phyloP scores from a whole-genome alignment of 2,797 vertebrate species.

The Neosalanx taihuensis region DNA sequence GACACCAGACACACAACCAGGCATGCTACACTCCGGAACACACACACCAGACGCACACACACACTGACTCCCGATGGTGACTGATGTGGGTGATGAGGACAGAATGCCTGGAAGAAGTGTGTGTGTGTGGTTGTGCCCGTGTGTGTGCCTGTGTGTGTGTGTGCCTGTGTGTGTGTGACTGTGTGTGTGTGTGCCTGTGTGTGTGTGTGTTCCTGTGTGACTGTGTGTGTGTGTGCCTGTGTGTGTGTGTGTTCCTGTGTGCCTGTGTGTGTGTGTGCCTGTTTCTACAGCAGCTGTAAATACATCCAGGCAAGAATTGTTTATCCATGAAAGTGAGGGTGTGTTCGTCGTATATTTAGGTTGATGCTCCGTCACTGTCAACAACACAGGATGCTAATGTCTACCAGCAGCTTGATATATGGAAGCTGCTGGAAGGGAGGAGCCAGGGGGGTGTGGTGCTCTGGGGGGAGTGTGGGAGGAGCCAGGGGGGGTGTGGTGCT shows the following conservation, averaged over 20 bases:
- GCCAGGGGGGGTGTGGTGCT: too few relatives aligned
- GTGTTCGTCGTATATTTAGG: background rate
- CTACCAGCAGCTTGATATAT: too few relatives aligned
- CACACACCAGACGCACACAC: background rate
- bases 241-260: constrained; percentile 8
- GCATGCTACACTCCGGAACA: background rate
- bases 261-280: constrained; percentile 14
- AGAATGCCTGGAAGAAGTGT: too few relatives aligned
- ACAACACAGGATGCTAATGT: too few relatives aligned
- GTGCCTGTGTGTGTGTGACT: too few relatives aligned
- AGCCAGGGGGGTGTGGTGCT: too few relatives aligned
- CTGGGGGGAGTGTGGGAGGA: too few relatives aligned
- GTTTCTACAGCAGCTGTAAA: constrained; percentile 1
- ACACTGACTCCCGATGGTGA: background rate
- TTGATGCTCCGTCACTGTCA: background rate
- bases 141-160: too few relatives aligned
- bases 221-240: too few relatives aligned
- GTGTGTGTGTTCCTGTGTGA: too few relatives aligned
- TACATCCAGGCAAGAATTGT: background rate
- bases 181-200: background rate
- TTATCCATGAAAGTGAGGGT: background rate
- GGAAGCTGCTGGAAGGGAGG: too few relatives aligned
- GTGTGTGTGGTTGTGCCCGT: too few relatives aligned
- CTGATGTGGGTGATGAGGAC: background rate
- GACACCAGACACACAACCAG: background rate